Evolutionary conservation across 2,888 invertebrate genomes (phyloP).

Genomic region (Cheilosia variabilis): DNA sequence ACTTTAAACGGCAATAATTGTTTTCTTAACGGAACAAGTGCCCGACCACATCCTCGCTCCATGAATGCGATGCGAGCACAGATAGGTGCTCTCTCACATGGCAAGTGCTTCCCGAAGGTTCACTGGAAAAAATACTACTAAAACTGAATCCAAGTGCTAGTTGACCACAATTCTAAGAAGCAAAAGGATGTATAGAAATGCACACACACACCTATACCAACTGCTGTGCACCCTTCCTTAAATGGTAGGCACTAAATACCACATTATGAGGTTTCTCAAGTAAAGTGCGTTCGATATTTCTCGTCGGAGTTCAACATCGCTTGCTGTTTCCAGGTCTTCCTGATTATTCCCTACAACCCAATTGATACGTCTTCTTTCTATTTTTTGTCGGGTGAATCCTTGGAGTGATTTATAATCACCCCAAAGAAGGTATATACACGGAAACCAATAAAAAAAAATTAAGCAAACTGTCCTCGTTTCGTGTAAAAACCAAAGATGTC

Average conservation of each 20-base stretch:
- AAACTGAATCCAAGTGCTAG: slow-evolving; percentile 44
- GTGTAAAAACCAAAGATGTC: slow-evolving; percentile 65
- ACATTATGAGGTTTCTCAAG: slow-evolving; percentile 73
- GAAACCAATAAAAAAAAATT: slow-evolving; percentile 20
- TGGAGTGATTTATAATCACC: slow-evolving; percentile 62
- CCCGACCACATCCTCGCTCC: slow-evolving; percentile 8
- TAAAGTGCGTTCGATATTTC: slow-evolving; percentile 44
- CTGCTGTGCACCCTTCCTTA: slow-evolving; percentile 63
- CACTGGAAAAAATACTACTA: slow-evolving; percentile 19
- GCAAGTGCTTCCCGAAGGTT: slow-evolving; percentile 1
- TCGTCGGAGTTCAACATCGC: neutral
- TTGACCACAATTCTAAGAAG: slow-evolving; percentile 70
- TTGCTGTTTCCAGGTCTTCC: slow-evolving; percentile 15
- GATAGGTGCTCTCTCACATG: slow-evolving; percentile 20
- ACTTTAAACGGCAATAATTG: slow-evolving; percentile 9
- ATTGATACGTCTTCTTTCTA: slow-evolving; percentile 41
- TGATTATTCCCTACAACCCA: slow-evolving; percentile 11
- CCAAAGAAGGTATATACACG: slow-evolving; percentile 33
- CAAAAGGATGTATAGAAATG: slow-evolving; percentile 7
- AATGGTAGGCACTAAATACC: slow-evolving; percentile 75
- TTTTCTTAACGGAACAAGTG: slow-evolving; percentile 19
- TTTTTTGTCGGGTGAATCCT: slow-evolving; percentile 34
- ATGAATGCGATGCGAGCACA: slow-evolving; percentile 16
- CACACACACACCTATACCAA: slow-evolving; percentile 26
- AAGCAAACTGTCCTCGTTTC: slow-evolving; percentile 57